A percentile compares a stretch with the other conserved stretches of the same genome.
phyloP scores from a whole-genome alignment of 2,113 vertebrate genomes.

The Phoenicopterus ruber region DNA sequence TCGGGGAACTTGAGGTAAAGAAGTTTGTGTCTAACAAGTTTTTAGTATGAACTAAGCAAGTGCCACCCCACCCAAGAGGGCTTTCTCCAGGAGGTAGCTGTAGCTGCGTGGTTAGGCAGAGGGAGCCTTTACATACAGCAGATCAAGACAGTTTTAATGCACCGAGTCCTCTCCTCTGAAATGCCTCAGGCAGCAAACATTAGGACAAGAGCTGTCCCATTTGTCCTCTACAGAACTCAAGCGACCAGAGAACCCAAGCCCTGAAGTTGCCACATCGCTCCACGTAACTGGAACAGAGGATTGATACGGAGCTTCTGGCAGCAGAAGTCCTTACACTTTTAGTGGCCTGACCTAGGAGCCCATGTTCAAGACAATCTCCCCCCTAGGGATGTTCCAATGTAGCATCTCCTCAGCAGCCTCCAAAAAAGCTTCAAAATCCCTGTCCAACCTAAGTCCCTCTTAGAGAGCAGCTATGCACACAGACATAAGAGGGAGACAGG shows the following conservation, averaged over 20 bases:
- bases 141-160: fast-evolving
- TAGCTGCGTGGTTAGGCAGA: no score
- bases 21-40: background rate
- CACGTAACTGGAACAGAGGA: background rate
- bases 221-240: background rate
- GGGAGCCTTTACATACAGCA: background rate
- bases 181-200: background rate
- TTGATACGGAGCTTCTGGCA: background rate
- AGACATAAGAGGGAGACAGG: background rate
- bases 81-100: background rate
- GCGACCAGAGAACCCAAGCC: background rate
- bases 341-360: no score
- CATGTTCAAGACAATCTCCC: fast-evolving
- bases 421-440: background rate
- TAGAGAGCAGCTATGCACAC: background rate
- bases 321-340: background rate
- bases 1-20: background rate
- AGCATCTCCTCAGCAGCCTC: background rate
- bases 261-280: background rate
- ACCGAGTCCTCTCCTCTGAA: background rate
- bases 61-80: background rate
- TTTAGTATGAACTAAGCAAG: background rate
- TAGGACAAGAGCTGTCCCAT: no score
- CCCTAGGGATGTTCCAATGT: background rate
- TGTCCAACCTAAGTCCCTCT: background rate